phyloP scores from a whole-genome alignment of 2,797 vertebrate genomes.

The Hephaestus fuliginosus region DNA sequence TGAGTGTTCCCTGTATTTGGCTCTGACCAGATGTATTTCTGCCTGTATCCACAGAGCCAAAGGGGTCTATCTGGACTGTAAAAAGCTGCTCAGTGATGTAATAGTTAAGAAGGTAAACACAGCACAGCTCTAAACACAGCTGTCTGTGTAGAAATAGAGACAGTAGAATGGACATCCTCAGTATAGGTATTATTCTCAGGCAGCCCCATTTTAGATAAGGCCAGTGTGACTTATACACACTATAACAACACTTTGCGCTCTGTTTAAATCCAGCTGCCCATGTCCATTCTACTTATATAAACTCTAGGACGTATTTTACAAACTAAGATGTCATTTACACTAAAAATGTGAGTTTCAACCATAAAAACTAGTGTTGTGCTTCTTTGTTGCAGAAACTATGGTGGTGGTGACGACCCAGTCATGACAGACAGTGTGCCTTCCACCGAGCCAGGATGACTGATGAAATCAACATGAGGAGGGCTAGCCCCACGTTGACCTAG shows the following conservation, averaged over 20 bases:
- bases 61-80: conserved; percentile 61
- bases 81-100: conserved; percentile 76
- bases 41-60: conserved; percentile 64
- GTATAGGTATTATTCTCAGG: conserved; percentile 10
- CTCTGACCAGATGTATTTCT: conserved; percentile 64
- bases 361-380: conserved; percentile 24
- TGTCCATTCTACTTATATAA: conserved; percentile 46
- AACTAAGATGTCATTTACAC: background rate
- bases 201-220: conserved; percentile 2
- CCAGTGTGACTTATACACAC: background rate
- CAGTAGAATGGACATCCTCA: conserved; percentile 55
- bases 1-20: conserved; percentile 29
- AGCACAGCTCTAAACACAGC: conserved; percentile 31
- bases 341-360: background rate
- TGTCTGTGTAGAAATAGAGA: conserved; percentile 35
- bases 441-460: conserved; percentile 22
- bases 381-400: conserved; percentile 54
- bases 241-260: background rate
- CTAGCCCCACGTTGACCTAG: background rate
- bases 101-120: conserved; percentile 65
- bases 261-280: conserved; percentile 6
- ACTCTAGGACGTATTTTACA: conserved; percentile 16
- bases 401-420: conserved; percentile 58
- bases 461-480: conserved; percentile 1
- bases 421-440: conserved; percentile 72